phyloP scores from a whole-genome alignment of 2,797 vertebrate species.

The Notolabrus celidotus region DNA sequence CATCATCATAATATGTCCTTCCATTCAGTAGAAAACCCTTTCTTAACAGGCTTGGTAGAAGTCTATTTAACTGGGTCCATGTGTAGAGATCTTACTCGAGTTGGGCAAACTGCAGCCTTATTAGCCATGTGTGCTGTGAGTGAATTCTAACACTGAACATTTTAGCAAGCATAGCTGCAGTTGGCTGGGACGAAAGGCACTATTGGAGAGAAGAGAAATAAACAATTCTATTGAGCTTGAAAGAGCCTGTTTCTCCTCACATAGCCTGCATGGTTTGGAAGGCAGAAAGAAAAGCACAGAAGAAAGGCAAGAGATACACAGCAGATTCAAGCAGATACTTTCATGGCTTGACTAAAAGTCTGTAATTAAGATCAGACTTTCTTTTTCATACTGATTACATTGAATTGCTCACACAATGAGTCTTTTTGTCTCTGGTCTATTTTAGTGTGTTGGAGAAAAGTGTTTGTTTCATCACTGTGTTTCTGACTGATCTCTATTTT shows the following conservation, averaged over 20 bases:
- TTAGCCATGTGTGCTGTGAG: constrained; percentile 56
- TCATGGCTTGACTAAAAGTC: constrained; percentile 33
- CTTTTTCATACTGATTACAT: constrained; percentile 27
- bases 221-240: constrained; percentile 29
- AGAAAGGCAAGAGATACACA: constrained; percentile 17
- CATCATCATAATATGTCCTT: background rate
- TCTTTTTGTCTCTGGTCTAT: constrained; percentile 25
- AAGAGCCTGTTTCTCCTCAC: constrained; percentile 36
- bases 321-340: constrained; percentile 29
- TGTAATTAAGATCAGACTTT: constrained; percentile 42
- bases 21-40: background rate
- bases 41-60: background rate
- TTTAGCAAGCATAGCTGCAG: constrained; percentile 43
- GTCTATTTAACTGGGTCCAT: constrained; percentile 18
- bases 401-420: constrained; percentile 29
- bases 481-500: too few species aligned
- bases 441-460: constrained; percentile 18
- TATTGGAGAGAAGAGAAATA: constrained; percentile 12
- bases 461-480: constrained; percentile 3
- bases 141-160: constrained; percentile 53
- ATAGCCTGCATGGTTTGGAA: constrained; percentile 24
- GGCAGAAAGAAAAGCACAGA: background rate
- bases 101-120: constrained; percentile 35
- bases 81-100: constrained; percentile 29
- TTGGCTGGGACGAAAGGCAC: constrained; percentile 33